These are phyloP conservation scores for Pilophorus perplexus DNA, from an alignment of 2,888 invertebrate species.

Conservation along the genomic window DNA sequence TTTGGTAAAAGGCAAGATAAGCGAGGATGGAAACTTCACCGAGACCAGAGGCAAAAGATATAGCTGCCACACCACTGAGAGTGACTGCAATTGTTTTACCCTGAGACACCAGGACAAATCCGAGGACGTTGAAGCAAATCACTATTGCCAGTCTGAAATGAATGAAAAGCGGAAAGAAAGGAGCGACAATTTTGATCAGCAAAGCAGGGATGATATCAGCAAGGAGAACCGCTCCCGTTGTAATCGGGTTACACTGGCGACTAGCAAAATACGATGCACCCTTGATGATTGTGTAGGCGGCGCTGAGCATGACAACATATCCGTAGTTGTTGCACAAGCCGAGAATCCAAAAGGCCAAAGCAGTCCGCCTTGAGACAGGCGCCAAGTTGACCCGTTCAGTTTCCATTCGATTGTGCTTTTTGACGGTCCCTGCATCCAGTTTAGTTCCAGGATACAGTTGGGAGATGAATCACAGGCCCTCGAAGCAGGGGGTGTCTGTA, in stretches of 20 bases:
- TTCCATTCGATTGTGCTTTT: too few species aligned
- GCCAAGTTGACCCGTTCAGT: too few species aligned
- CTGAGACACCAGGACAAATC: slow-evolving; percentile 67
- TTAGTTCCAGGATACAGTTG: too few species aligned
- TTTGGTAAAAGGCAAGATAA: slow-evolving; percentile 64
- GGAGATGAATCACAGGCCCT: too few species aligned
- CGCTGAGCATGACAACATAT: slow-evolving; percentile 82
- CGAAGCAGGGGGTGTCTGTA: too few species aligned
- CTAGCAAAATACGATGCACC: background rate
- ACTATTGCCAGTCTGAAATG: slow-evolving; percentile 63
- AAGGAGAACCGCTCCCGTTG: slow-evolving; percentile 73
- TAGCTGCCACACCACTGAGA: slow-evolving; percentile 67
- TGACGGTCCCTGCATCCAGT: too few species aligned
- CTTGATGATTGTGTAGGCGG: slow-evolving; percentile 56
- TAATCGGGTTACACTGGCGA: slow-evolving; percentile 65
- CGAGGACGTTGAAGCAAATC: slow-evolving; percentile 59
- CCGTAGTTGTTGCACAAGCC: slow-evolving; percentile 84
- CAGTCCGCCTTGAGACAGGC: too few species aligned
- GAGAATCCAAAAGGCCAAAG: slow-evolving; percentile 70
- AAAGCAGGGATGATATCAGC: slow-evolving; percentile 79
- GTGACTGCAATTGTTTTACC: slow-evolving; percentile 62
- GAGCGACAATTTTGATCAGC: slow-evolving; percentile 66
- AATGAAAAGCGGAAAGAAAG: slow-evolving; percentile 66
- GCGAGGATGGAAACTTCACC: slow-evolving; percentile 77
- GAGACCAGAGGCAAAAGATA: slow-evolving; percentile 72